Base-by-base conservation (phyloP, 2,888 invertebrate genomes). In the Plebejus argus region DNA sequence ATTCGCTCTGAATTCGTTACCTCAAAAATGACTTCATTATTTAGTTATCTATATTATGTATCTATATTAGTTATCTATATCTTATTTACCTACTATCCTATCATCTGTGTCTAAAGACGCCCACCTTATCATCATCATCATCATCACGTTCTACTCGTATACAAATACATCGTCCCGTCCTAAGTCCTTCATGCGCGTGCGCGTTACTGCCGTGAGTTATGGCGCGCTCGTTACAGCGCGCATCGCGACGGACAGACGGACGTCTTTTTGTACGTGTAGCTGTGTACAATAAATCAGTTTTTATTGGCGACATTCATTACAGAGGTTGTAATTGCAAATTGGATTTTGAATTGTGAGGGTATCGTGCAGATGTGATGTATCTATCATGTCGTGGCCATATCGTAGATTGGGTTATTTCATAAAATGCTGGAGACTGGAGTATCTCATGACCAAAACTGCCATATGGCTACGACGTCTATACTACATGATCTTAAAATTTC, bases 71-170 rank as follows among this genome's bases (percentile, higher is more conserved):
- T 28, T 28, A 28, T 28, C 28, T 49, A 0, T 49, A 15, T 49
- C 49, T 49, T 49, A 49, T 49, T 15, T 15, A 15, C 15, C 12
- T 49, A 0, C 15, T n/a, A n/a, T 39, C 49, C 0, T 49, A 49
- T 28, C 28, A 28, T 1, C 28, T 28, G 28, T 28, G 28, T 28
- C 49, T 18, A 18, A 53, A 18, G 0, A 70, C 53, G 18, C 77
- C 72, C 80, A 80, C 76, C 20, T 23, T 28, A 39, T 5, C 70
- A 53, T 66, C 28, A 66, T 23, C 28, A 66, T 23, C 15, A 66
- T 28, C 66, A 18, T 12, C 23, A 20, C 58, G 10, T 61, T 23
- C 12, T 28, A 33, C 66, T 33, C 61, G 61, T 15, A 18, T 5
- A 66, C 28, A 66, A 66, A 33, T 33, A 15, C 15, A 18, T 33